These are phyloP conservation scores for Proteles cristata DNA, from an alignment of 2,113 vertebrate species.

Conservation along the genomic window DNA sequence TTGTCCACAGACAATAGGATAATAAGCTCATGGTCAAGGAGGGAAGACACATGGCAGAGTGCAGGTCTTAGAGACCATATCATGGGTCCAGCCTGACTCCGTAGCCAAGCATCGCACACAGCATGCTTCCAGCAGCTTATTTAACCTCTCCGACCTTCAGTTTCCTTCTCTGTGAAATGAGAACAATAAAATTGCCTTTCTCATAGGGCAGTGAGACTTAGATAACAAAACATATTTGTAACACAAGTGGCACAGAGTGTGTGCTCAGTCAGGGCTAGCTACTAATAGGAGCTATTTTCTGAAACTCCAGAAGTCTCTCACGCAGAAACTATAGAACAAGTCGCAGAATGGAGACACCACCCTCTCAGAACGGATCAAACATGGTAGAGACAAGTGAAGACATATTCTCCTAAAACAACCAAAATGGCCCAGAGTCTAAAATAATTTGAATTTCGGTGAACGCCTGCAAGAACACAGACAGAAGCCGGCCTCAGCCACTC, in stretches of 20 bases:
- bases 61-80: background rate
- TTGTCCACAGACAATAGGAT: background rate
- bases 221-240: background rate
- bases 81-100: background rate
- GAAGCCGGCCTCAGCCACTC: slow-evolving; percentile 68
- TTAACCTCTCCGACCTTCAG: slow-evolving; percentile 21
- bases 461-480: slow-evolving; percentile 74
- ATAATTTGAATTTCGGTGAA: slow-evolving; percentile 63
- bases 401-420: slow-evolving; percentile 15
- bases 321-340: background rate
- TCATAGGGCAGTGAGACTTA: background rate
- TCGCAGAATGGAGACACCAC: background rate
- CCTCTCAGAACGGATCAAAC: background rate
- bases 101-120: background rate
- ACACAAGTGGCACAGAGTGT: background rate
- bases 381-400: background rate
- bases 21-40: background rate
- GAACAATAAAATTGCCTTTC: background rate
- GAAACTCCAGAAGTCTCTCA: slow-evolving; percentile 33
- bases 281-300: background rate
- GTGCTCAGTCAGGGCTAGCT: background rate
- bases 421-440: slow-evolving; percentile 55
- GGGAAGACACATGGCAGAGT: background rate
- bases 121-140: background rate
- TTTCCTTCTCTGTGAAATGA: slow-evolving; percentile 17